These are phyloP conservation scores for Meloidogyne hapla DNA, from an alignment of 1,140 invertebrate species.

Conservation along the genomic window DNA sequence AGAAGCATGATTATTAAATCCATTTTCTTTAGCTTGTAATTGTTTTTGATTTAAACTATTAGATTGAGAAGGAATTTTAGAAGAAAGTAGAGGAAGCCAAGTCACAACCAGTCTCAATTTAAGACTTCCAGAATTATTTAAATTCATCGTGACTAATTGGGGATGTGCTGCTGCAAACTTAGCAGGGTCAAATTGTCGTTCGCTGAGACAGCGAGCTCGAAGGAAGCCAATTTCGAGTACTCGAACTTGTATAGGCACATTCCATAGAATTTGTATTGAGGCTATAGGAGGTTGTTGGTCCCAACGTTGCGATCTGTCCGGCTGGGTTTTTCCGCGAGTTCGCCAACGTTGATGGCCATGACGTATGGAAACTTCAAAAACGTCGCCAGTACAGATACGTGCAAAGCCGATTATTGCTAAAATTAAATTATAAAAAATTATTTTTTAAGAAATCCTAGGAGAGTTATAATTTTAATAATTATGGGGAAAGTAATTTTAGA, in stretches of 20 bases:
- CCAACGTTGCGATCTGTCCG: slow-evolving; percentile 69
- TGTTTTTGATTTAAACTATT: not conserved
- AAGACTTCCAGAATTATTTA: slow-evolving; percentile 71
- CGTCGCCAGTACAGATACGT: slow-evolving; percentile 62
- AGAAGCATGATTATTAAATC: not conserved
- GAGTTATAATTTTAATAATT: no score
- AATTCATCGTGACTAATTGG: slow-evolving; percentile 72
- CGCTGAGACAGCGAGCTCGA: slow-evolving; percentile 68
- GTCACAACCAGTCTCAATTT: slow-evolving; percentile 71
- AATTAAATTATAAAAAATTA: no score
- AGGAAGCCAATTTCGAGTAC: slow-evolving; percentile 69
- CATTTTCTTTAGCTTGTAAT: not conserved
- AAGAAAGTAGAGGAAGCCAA: slow-evolving; percentile 69
- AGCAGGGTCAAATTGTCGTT: slow-evolving; percentile 71
- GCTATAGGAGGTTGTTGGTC: slow-evolving; percentile 67
- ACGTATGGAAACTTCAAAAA: slow-evolving; percentile 71
- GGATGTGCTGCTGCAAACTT: slow-evolving; percentile 71
- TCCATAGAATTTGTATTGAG: slow-evolving; percentile 66
- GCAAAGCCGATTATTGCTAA: slow-evolving; percentile 51
- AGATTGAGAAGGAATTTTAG: not conserved
- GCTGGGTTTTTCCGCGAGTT: slow-evolving; percentile 68
- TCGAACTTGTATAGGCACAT: slow-evolving; percentile 69
- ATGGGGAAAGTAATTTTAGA: no score
- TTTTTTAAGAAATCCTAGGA: no score
- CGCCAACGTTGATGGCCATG: slow-evolving; percentile 72